Base-by-base conservation (phyloP, 2,888 invertebrate genomes). In the Galeopsomyia nigrocyanea region DNA sequence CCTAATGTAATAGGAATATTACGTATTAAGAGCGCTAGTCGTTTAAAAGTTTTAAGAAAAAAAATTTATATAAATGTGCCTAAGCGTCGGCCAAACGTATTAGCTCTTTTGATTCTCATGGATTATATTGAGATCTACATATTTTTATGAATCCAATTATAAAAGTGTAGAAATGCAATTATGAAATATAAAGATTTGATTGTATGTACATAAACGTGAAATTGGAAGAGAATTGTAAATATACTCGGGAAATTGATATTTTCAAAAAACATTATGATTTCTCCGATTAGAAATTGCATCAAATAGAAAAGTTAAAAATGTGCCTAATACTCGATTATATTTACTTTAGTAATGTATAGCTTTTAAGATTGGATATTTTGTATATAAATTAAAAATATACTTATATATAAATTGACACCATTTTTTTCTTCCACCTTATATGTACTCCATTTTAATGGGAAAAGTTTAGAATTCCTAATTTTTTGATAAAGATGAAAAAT, bases 331-430 rank as follows among this genome's bases (percentile, higher is more conserved):
- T 74, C 46, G 47, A 65, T 68, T 57, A n/a, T 70, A 67, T 56
- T 57, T 65, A 62, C 39, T 14, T 63, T 66, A 64, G 10, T 57
- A 47, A 64, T 74, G 64, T 61, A 56, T 66, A 71, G 31, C 39
- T 39, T 62, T 13, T 71, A 71, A 64, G 49, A 66, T 65, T 69
- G 53, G 26, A 70, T 22, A 69, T 75, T 71, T 71, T 75, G 71
- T 71, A 75, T 62, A 66, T 75, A 75, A 75, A 75, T 71, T 75
- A 71, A 75, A 75, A 71, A 66, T 14, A 71, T 47, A 50, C 26
- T 56, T 56, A 65, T 74, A 31, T 53, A 17, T 39, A 49, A 61
- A 49, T 10, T 7, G 14, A 61, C 19, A 9, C 16, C 3, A 10
- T 61, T 21, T 14, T 14, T 49, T 49, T 9, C n/a, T 49, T 39